phyloP scores from a whole-genome alignment of 2,113 vertebrate species.

The Microtus richardsoni region DNA sequence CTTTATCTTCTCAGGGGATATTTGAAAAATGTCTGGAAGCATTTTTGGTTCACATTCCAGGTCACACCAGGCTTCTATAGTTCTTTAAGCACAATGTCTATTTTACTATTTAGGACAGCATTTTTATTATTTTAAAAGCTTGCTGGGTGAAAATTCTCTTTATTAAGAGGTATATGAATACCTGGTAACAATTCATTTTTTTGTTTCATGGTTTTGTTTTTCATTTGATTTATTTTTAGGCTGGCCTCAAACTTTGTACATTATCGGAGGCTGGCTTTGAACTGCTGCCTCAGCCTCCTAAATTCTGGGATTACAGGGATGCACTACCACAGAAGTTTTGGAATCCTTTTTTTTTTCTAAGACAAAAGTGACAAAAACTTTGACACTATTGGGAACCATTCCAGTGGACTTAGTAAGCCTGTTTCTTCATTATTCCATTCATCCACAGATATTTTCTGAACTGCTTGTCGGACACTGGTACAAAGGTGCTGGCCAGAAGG shows the following conservation, averaged over 20 bases:
- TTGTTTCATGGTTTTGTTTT: neutral
- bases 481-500: neutral
- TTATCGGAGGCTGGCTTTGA: neutral
- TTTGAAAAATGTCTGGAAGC: neutral
- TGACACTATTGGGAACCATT: neutral
- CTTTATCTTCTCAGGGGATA: neutral
- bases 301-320: neutral
- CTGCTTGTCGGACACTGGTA: neutral
- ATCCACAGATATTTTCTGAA: neutral
- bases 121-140: conserved; percentile 10
- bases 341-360: neutral
- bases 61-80: neutral
- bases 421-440: neutral
- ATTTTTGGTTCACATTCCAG: neutral
- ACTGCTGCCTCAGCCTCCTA: neutral
- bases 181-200: conserved; percentile 5
- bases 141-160: neutral
- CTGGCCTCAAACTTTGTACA: neutral
- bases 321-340: neutral
- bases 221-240: neutral
- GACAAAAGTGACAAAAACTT: conserved; percentile 15
- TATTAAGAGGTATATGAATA: conserved; percentile 14
- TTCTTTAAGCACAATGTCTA: neutral
- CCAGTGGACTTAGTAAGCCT: neutral
- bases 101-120: conserved; percentile 26